Conservation (phyloP, 1,140 invertebrate species). For the Sminthurinus signatus region DNA sequence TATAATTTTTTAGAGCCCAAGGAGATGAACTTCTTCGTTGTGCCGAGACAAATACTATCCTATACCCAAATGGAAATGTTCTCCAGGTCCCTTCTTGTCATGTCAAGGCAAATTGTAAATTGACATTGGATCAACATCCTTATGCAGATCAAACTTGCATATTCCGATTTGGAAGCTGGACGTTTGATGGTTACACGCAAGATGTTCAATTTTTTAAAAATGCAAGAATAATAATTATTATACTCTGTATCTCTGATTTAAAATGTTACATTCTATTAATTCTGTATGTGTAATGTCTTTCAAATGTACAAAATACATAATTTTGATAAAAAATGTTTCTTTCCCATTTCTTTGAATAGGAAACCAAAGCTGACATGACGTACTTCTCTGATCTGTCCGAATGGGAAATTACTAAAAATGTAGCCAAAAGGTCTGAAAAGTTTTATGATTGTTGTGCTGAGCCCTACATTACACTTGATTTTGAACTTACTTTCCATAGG, state of each 20-base stretch:
- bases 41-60: constrained; percentile 13
- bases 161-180: constrained; percentile 29
- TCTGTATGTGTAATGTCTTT: too few species aligned
- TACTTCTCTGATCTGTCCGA: constrained; percentile 6
- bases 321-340: too few species aligned
- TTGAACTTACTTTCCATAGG: constrained; percentile 19
- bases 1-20: constrained; percentile 5
- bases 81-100: constrained; percentile 35
- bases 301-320: too few species aligned
- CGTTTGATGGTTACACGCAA: constrained; percentile 13
- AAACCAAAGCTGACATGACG: constrained; percentile 2
- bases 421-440: constrained; percentile 10
- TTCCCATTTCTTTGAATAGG: neutral
- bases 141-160: constrained; percentile 20
- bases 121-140: constrained; percentile 8
- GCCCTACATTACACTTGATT: constrained; percentile 23
- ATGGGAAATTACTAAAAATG: constrained; percentile 20
- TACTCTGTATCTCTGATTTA: too few species aligned
- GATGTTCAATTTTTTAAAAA: constrained; percentile 16
- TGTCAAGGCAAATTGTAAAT: constrained; percentile 16
- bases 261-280: too few species aligned
- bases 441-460: constrained; percentile 32
- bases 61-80: constrained; percentile 29
- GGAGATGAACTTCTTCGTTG: constrained; percentile 8
- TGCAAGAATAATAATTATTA: too few species aligned